These are phyloP conservation scores for Melangyna quadrimaculata DNA, from an alignment of 2,888 invertebrate species.

Conservation along the genomic window DNA sequence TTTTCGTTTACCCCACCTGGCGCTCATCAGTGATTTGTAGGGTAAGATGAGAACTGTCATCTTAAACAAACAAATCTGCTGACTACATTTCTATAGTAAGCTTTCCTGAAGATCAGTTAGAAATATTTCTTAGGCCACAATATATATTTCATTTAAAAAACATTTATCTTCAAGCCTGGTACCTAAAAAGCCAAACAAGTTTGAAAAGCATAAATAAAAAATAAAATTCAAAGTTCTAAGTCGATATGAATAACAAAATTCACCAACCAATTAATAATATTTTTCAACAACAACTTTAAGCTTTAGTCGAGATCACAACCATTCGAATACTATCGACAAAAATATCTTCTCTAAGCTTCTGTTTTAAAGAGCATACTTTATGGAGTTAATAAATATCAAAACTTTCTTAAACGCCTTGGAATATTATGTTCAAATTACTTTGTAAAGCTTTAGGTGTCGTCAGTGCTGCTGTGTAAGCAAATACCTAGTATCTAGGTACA, in stretches of 20 bases:
- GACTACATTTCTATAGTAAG: too few species aligned
- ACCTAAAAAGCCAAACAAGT: too few species aligned
- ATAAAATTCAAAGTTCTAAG: background rate
- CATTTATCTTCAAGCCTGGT: too few species aligned
- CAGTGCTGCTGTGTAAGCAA: background rate
- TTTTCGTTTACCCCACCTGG: too few species aligned
- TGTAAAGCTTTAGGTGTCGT: background rate
- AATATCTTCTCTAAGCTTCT: background rate
- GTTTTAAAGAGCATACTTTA: background rate
- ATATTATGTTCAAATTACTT: background rate
- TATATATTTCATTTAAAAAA: too few species aligned
- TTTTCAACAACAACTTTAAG: background rate
- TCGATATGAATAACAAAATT: too few species aligned
- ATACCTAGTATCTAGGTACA: background rate
- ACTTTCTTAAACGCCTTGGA: background rate
- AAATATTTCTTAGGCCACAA: too few species aligned
- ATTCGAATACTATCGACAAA: background rate
- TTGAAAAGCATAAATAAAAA: background rate
- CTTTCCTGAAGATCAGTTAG: too few species aligned
- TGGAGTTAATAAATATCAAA: background rate
- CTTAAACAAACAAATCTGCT: too few species aligned
- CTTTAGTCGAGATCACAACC: background rate
- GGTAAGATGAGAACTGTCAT: too few species aligned
- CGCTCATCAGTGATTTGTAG: too few species aligned
- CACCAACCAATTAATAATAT: too few species aligned